Conservation (phyloP, 2,797 vertebrate genomes). For the Lateolabrax maculatus region DNA sequence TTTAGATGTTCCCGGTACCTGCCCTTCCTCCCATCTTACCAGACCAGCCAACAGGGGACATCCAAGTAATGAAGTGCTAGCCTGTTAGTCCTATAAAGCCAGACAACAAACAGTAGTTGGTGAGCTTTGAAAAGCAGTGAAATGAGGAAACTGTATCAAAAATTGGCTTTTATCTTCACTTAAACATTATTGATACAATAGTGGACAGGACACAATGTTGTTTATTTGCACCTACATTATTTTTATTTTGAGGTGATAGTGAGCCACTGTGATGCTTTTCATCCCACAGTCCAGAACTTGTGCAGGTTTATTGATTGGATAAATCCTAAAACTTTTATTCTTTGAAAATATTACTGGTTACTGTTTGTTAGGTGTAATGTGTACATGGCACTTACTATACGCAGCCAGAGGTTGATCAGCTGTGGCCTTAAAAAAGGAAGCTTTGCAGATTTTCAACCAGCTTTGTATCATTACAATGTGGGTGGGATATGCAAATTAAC, state of each 20-base stretch:
- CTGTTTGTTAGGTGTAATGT: background rate
- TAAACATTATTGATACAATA: background rate
- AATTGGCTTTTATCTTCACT: background rate
- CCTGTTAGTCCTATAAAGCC: too few relatives aligned
- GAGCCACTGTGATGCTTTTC: background rate
- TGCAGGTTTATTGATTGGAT: background rate
- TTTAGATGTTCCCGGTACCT: slow-evolving; percentile 75
- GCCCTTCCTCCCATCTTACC: slow-evolving; percentile 85
- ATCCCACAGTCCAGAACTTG: background rate
- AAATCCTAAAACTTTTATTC: background rate
- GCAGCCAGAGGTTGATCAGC: background rate
- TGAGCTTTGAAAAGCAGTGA: background rate
- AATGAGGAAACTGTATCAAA: background rate
- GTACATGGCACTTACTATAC: background rate
- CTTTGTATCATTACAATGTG: too few relatives aligned
- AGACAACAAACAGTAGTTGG: background rate
- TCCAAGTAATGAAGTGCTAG: slow-evolving; percentile 28
- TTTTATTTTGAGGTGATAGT: background rate
- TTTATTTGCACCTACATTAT: background rate
- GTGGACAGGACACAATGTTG: background rate
- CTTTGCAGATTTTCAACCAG: too few relatives aligned
- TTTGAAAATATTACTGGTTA: background rate
- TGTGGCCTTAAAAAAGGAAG: background rate
- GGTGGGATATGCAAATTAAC: too few relatives aligned
- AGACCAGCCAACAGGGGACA: slow-evolving; percentile 16